Conservation (phyloP, 2,113 vertebrate species). For the Ia io region DNA sequence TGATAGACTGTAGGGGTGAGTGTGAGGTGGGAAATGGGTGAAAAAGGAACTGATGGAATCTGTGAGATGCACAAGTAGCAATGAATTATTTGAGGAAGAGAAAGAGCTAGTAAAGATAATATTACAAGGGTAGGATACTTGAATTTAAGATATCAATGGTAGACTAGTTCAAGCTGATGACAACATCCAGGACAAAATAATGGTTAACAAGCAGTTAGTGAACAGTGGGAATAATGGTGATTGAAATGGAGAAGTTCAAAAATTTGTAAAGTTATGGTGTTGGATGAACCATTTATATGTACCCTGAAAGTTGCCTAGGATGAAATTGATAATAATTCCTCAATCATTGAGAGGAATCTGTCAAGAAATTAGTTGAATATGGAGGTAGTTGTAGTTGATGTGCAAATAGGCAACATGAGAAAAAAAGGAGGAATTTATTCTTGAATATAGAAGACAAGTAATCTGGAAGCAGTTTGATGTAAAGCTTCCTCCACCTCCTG, state of each 20-base stretch:
- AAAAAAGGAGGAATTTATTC: neutral
- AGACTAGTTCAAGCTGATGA: neutral
- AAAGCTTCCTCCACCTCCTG: neutral
- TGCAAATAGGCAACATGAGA: neutral
- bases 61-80: neutral
- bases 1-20: neutral
- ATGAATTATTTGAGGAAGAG: neutral
- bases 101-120: neutral
- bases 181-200: neutral
- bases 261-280: neutral
- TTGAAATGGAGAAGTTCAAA: neutral
- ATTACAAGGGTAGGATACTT: neutral
- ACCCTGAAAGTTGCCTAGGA: neutral
- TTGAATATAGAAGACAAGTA: neutral
- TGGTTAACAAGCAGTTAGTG: neutral
- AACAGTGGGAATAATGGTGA: neutral
- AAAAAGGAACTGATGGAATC: neutral
- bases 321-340: neutral
- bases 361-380: neutral
- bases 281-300: neutral
- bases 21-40: neutral
- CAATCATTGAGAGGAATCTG: neutral
- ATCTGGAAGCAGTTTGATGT: neutral
- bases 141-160: neutral
- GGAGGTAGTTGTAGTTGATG: neutral